A percentile compares a stretch with the other conserved stretches of the same genome.
These are phyloP conservation scores for Scaptomyza cyrtandrae DNA, from an alignment of 2,888 invertebrate species.

Conservation along the genomic window DNA sequence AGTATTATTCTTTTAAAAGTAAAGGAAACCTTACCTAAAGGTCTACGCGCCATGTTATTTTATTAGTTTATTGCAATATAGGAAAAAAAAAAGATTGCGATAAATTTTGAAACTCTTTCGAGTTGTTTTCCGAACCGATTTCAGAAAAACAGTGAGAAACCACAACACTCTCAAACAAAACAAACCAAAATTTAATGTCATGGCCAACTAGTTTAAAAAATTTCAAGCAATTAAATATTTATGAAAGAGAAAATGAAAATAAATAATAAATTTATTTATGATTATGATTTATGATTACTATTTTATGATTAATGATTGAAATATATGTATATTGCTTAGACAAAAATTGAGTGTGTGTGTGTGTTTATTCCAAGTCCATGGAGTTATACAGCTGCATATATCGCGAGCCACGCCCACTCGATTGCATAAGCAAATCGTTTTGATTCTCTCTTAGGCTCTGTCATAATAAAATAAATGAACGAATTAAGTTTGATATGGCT, in stretches of 20 bases:
- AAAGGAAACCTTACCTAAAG: constrained; percentile 51
- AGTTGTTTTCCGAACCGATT: constrained; percentile 51
- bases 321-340: constrained; percentile 36
- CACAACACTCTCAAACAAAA: background rate
- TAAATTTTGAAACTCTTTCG: constrained; percentile 66
- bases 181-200: constrained; percentile 20
- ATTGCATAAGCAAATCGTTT: constrained; percentile 81
- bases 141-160: constrained; percentile 7
- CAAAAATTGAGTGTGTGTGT: constrained; percentile 2
- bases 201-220: constrained; percentile 11
- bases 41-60: constrained; percentile 57
- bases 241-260: background rate
- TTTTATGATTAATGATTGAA: constrained; percentile 8
- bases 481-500: background rate
- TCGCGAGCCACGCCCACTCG: constrained; percentile 73
- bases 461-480: background rate
- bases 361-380: constrained; percentile 76
- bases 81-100: constrained; percentile 46
- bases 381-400: constrained; percentile 84
- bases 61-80: constrained; percentile 71
- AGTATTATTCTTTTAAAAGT: no score
- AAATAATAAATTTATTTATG: no score
- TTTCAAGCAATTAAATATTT: constrained; percentile 4
- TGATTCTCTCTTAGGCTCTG: constrained; percentile 76
- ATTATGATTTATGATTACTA: no score